A percentile compares a stretch with the other conserved stretches of the same genome.
Evolutionary conservation across 2,113 vertebrate genomes (phyloP).

Genomic region (Okapia johnstoni): DNA sequence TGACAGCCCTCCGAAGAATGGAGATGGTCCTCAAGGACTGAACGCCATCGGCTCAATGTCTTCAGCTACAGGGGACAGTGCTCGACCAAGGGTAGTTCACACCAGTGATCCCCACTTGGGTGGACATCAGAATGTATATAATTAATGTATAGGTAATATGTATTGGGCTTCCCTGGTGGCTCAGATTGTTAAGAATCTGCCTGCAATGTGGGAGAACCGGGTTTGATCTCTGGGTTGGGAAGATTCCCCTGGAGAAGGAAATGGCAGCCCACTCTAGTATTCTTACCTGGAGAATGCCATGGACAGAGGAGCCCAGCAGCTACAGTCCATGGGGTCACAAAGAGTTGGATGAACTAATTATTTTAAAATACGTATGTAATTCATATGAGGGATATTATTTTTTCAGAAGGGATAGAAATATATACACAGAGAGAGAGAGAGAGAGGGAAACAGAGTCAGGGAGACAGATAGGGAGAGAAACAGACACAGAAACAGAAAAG

Average conservation of each 20-base stretch:
- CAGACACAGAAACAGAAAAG: no score
- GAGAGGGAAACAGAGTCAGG: background rate
- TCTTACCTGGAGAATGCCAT: background rate
- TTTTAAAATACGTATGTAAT: background rate
- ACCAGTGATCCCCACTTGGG: background rate
- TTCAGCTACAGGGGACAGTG: accelerated
- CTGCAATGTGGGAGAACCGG: background rate
- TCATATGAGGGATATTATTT: background rate
- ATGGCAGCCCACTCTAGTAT: background rate
- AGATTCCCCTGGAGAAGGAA: background rate
- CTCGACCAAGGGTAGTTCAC: accelerated
- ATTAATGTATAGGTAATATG: background rate
- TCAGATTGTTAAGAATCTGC: background rate
- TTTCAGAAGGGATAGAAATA: background rate
- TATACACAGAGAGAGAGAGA: background rate
- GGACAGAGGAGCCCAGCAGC: background rate
- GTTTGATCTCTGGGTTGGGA: background rate
- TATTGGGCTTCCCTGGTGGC: background rate
- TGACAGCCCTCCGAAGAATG: background rate
- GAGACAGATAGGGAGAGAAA: background rate
- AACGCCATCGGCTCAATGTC: accelerated
- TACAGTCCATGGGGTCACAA: background rate
- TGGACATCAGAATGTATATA: background rate
- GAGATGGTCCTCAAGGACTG: accelerated
- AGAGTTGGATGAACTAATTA: background rate